These are phyloP conservation scores for Trichogramma dendrolimi DNA, from an alignment of 2,888 invertebrate species.

Conservation along the genomic window DNA sequence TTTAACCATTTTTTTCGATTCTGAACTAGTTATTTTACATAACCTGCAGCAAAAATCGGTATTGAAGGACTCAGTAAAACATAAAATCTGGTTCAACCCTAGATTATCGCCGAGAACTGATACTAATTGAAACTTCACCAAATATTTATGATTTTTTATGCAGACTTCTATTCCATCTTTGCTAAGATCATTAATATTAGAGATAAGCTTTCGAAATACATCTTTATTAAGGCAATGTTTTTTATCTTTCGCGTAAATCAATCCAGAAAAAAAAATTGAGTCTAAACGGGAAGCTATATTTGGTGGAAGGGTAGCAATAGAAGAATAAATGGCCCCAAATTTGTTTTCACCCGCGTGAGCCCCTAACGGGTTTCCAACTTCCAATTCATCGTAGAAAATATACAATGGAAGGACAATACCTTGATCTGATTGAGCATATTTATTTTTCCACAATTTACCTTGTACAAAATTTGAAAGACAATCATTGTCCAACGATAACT, in stretches of 20 bases:
- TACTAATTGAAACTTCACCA: slow-evolving; percentile 15
- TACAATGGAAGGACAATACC: slow-evolving; percentile 25
- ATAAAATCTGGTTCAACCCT: slow-evolving; percentile 16
- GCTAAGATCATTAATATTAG: slow-evolving; percentile 24
- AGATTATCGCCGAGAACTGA: slow-evolving; percentile 20
- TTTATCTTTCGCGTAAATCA: slow-evolving; percentile 33
- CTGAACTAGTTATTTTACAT: slow-evolving; percentile 5
- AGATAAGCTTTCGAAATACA: slow-evolving; percentile 33
- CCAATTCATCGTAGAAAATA: slow-evolving; percentile 29
- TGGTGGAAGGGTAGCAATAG: slow-evolving; percentile 27
- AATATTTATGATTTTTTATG: not conserved
- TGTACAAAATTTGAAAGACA: slow-evolving; percentile 23
- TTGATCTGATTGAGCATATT: slow-evolving; percentile 13
- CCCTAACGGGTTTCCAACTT: slow-evolving; percentile 27
- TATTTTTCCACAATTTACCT: slow-evolving; percentile 23
- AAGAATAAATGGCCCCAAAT: slow-evolving; percentile 27
- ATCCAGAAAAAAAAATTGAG: slow-evolving; percentile 34
- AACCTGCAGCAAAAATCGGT: slow-evolving; percentile 15
- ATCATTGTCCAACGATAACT: slow-evolving; percentile 16
- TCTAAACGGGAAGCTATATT: slow-evolving; percentile 24
- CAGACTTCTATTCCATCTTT: slow-evolving; percentile 6
- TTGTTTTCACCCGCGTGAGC: slow-evolving; percentile 25
- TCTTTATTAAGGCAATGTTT: slow-evolving; percentile 33
- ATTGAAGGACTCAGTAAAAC: slow-evolving; percentile 15
- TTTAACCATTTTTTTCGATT: not conserved